phyloP scores from a whole-genome alignment of 2,888 invertebrate species.

The Parnassius mnemosyne region DNA sequence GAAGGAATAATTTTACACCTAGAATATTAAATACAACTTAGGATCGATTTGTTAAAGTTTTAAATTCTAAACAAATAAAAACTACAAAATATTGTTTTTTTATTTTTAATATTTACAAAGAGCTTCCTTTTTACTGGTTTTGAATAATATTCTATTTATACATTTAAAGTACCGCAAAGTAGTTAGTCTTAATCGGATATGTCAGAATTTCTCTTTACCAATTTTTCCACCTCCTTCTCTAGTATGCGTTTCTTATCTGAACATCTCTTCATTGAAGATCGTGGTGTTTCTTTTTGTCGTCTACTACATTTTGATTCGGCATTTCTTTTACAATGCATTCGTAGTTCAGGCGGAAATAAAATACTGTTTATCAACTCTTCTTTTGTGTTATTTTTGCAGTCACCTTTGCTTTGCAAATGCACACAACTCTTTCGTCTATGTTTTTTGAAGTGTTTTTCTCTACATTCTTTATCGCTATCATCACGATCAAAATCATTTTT shows the following conservation, averaged over 20 bases:
- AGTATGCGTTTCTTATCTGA: conserved; percentile 46
- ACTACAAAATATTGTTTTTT: conserved; percentile 12
- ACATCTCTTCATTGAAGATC: conserved; percentile 47
- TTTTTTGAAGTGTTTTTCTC: conserved; percentile 41
- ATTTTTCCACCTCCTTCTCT: conserved; percentile 64
- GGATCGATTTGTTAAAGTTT: background rate
- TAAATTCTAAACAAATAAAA: conserved; percentile 14
- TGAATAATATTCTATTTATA: background rate
- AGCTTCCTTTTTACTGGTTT: conserved; percentile 1
- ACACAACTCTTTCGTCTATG: conserved; percentile 36
- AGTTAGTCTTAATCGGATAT: conserved; percentile 39
- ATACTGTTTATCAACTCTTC: conserved; percentile 53
- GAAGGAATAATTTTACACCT: conserved; percentile 44
- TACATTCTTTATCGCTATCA: conserved; percentile 41
- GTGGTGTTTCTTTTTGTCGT: conserved; percentile 39
- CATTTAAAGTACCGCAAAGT: background rate
- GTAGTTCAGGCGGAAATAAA: conserved; percentile 44
- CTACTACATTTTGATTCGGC: conserved; percentile 36
- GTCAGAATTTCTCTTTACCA: conserved; percentile 54
- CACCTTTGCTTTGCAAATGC: conserved; percentile 40
- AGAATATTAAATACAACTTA: conserved; percentile 6
- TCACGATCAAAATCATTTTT: conserved; percentile 40
- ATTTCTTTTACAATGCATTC: conserved; percentile 38
- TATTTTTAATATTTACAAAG: conserved; percentile 18
- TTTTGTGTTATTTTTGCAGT: conserved; percentile 42